phyloP scores from a whole-genome alignment of 2,797 vertebrate species.

The Lagodon rhomboides region DNA sequence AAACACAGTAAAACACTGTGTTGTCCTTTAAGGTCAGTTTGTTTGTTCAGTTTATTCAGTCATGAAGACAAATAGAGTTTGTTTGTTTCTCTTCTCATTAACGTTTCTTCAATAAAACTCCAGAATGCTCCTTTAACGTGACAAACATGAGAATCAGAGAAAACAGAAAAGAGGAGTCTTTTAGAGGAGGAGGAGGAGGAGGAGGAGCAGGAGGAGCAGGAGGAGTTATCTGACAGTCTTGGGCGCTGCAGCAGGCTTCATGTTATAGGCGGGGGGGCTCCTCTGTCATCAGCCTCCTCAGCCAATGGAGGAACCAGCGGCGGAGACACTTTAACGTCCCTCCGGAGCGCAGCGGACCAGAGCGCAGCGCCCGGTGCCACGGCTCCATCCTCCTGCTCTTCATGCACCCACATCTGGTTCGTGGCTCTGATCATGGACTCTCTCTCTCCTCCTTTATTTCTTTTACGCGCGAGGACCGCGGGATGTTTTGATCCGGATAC shows the following conservation, averaged over 20 bases:
- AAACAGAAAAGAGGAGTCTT: too few species aligned
- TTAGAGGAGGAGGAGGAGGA: too few species aligned
- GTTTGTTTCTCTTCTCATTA: too few species aligned
- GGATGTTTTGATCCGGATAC: constrained; percentile 2
- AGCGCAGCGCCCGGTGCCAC: constrained; percentile 34
- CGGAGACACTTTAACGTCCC: constrained; percentile 52
- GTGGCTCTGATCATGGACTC: background rate
- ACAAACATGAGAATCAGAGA: too few species aligned
- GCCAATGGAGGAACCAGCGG: constrained; percentile 56
- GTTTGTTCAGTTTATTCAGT: too few species aligned
- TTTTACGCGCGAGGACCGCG: background rate
- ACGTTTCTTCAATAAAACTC: too few species aligned
- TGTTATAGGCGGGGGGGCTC: background rate
- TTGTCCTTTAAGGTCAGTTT: too few species aligned
- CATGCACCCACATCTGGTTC: background rate
- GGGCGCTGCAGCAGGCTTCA: background rate
- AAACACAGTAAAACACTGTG: too few species aligned
- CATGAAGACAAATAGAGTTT: too few species aligned
- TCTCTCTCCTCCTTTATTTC: background rate
- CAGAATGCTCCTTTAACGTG: too few species aligned
- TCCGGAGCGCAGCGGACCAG: constrained; percentile 36
- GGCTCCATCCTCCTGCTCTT: background rate
- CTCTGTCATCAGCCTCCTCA: constrained; percentile 55
- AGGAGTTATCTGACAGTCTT: too few species aligned
- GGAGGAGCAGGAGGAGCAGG: too few species aligned